phyloP scores from a whole-genome alignment of 2,113 vertebrate genomes.

The Beaufortia kweichowensis region DNA sequence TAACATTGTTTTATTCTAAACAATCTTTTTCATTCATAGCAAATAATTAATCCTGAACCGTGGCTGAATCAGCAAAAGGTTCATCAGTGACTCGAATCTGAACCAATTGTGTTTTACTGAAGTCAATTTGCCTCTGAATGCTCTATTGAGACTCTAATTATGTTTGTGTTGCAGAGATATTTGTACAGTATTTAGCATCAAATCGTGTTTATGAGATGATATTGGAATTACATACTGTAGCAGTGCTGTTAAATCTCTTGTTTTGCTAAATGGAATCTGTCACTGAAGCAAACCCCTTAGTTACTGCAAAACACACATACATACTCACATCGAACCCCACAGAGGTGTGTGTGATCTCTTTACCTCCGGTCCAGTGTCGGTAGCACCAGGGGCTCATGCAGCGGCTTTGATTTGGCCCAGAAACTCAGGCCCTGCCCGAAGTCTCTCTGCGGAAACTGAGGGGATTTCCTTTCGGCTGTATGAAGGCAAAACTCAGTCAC shows the following conservation, averaged over 20 bases:
- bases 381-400: background rate
- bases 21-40: background rate
- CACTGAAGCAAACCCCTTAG: background rate
- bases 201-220: background rate
- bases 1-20: background rate
- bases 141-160: background rate
- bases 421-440: background rate
- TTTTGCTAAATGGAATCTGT: background rate
- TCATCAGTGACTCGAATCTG: background rate
- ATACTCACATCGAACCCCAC: background rate
- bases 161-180: background rate
- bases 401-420: conserved; percentile 1
- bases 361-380: background rate
- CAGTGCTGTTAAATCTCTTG: background rate
- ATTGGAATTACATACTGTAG: background rate
- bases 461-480: background rate
- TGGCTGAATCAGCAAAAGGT: background rate
- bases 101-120: background rate
- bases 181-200: background rate
- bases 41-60: background rate
- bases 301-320: conserved; percentile 27
- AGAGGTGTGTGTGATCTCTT: background rate
- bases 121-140: background rate
- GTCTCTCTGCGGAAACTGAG: background rate
- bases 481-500: background rate